Base-by-base conservation (phyloP, 2,113 vertebrate species). In the Todiramphus saurophagus region DNA sequence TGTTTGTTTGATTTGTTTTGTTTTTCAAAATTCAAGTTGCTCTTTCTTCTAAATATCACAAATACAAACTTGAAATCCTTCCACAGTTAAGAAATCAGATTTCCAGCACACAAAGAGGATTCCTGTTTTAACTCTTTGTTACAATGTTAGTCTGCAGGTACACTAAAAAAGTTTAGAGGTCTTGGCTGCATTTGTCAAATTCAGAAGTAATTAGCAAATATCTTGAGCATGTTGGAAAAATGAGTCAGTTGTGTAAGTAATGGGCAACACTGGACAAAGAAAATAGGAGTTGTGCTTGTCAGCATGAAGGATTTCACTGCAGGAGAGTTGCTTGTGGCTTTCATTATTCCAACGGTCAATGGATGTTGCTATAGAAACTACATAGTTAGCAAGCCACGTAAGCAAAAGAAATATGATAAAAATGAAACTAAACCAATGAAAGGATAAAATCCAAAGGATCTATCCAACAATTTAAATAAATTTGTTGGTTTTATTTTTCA, bases 351-450 rank as follows among this genome's bases (percentile, higher is more conserved):
- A 94, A 75, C 73, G 69, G 96, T 97, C 98, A 97, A 95, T 97
- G 94, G 96, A 94, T 96, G 98, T 98, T 98, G 98, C 98, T 98
- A 98, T 98, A 98, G 98, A 98, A 98, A 98, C 98, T 96, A 97
- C 96, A 90, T 93, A 95, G 91, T 97, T 98, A 98, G 94, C 73
- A 96, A 98, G 93, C 85, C 91, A 94, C 43, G 27, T 58, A 97
- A 90, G 68, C 64, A 95, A 96, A 97, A 97, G 94, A 93, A 95
- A 97, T 96, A 97, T 94, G 77, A 94, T 94, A 97, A 97, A 97
- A 94, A 70, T 73, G 94, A 96, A 97, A 92, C 69, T 85, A 82
- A 73, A 83, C 35, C 8, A 73, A 82, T 64, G 62, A 78, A 76
- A 89, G 37, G 80, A 81, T 74, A 74, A 75, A 63, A 94, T 5